phyloP scores from a whole-genome alignment of 2,113 vertebrate species.

The Amia ocellicauda region DNA sequence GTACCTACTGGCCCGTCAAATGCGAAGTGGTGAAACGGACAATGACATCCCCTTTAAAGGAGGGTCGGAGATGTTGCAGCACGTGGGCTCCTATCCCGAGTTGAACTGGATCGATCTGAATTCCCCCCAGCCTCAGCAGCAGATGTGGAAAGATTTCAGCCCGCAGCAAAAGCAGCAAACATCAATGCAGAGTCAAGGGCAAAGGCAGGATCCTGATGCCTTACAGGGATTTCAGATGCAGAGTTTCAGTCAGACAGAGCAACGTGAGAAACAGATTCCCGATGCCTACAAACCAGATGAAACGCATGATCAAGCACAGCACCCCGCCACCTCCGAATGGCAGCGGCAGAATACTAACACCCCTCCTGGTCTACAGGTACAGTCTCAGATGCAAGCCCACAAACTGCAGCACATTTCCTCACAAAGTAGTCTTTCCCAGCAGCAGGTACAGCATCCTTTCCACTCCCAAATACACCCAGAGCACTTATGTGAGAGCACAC shows the following conservation, averaged over 20 bases:
- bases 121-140: constrained; percentile 54
- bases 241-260: constrained; percentile 51
- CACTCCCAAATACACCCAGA: constrained; percentile 60
- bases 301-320: constrained; percentile 53
- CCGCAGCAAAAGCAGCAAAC: constrained; percentile 53
- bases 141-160: constrained; percentile 60
- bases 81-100: constrained; percentile 50
- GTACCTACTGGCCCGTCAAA: constrained; percentile 33
- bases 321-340: constrained; percentile 64
- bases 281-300: constrained; percentile 39
- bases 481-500: constrained; percentile 67
- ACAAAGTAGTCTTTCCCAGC: constrained; percentile 54
- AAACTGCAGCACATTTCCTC: constrained; percentile 48
- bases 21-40: constrained; percentile 39
- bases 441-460: constrained; percentile 52
- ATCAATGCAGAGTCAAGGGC: constrained; percentile 55
- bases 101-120: constrained; percentile 75
- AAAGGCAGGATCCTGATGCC: constrained; percentile 60
- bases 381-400: constrained; percentile 51
- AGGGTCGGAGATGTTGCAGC: constrained; percentile 46
- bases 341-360: constrained; percentile 53
- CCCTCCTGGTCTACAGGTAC: constrained; percentile 24
- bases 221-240: constrained; percentile 59
- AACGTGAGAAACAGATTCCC: constrained; percentile 50
- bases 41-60: constrained; percentile 40